Evolutionary conservation across 23 tunicate genomes (phyloP).

Genomic region (Trididemnum miniatum): DNA sequence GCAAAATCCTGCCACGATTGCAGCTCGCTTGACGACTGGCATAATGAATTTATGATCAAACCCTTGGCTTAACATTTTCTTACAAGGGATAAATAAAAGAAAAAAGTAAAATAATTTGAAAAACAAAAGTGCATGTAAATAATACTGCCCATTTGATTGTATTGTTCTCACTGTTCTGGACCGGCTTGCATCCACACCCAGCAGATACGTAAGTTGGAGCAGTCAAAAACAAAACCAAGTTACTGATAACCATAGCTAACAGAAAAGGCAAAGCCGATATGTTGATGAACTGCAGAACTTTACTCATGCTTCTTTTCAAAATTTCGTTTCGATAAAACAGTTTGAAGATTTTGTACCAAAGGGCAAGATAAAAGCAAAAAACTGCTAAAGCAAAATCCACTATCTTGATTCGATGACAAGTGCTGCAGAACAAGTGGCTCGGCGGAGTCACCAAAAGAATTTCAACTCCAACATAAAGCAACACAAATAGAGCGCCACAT

Average conservation of each 20-base stretch:
- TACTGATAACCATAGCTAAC: background rate
- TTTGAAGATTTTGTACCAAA: slow-evolving; percentile 34
- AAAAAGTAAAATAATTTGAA: slow-evolving; percentile 24
- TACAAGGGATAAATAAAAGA: slow-evolving; percentile 50
- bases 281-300: slow-evolving; percentile 1
- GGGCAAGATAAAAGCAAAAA: slow-evolving; percentile 15
- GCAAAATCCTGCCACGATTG: slow-evolving; percentile 21
- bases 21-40: slow-evolving; percentile 30
- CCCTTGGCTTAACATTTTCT: slow-evolving; percentile 28
- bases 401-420: slow-evolving; percentile 35
- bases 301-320: slow-evolving; percentile 1
- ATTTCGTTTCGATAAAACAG: slow-evolving; percentile 23
- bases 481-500: background rate
- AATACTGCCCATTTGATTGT: slow-evolving; percentile 30
- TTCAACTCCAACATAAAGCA: slow-evolving; percentile 25
- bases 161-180: background rate
- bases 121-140: slow-evolving; percentile 14
- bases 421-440: slow-evolving; percentile 1
- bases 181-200: slow-evolving; percentile 10
- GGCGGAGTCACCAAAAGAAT: slow-evolving; percentile 28
- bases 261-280: slow-evolving; percentile 7
- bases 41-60: slow-evolving; percentile 2
- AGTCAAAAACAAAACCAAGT: slow-evolving; percentile 10
- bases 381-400: slow-evolving; percentile 5
- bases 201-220: slow-evolving; percentile 20